A percentile compares a stretch with the other conserved stretches of the same genome.
phyloP scores from a whole-genome alignment of 2,888 invertebrate genomes.

The Nomada ferruginata region DNA sequence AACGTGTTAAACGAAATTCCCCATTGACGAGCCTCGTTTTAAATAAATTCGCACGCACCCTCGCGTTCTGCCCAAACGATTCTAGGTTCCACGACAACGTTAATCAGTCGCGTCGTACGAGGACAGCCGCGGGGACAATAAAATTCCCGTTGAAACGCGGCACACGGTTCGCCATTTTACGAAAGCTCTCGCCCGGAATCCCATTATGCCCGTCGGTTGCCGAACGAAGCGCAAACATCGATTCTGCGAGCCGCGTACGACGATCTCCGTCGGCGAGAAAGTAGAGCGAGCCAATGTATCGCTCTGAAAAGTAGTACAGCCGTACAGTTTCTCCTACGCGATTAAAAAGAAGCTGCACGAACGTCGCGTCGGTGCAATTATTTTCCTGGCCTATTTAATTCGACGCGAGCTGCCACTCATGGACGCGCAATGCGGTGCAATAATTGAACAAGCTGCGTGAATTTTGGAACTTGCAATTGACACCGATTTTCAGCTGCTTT shows the following conservation, averaged over 20 bases:
- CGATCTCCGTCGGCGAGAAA: neutral
- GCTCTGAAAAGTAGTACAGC: neutral
- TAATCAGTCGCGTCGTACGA: neutral
- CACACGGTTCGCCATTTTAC: constrained; percentile 19
- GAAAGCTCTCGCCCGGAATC: constrained; percentile 21
- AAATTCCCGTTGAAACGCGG: constrained; percentile 1
- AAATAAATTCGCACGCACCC: constrained; percentile 2
- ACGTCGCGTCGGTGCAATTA: neutral
- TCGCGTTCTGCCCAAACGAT: neutral
- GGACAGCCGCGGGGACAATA: constrained; percentile 2
- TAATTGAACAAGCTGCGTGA: no score
- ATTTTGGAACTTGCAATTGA: neutral
- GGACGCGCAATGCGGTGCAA: neutral
- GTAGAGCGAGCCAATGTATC: constrained; percentile 22
- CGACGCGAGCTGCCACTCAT: neutral
- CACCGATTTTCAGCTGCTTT: neutral
- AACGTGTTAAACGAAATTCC: neutral
- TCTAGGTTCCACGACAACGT: constrained; percentile 18
- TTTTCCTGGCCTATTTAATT: neutral
- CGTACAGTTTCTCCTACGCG: neutral
- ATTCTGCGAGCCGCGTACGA: neutral
- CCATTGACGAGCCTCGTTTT: neutral
- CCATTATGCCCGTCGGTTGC: neutral
- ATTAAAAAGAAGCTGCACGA: neutral
- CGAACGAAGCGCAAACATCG: constrained; percentile 14